A percentile compares a stretch with the other conserved stretches of the same genome.
These are phyloP conservation scores for Syndactyla subalaris DNA, from an alignment of 2,797 vertebrate genomes.

Conservation along the genomic window DNA sequence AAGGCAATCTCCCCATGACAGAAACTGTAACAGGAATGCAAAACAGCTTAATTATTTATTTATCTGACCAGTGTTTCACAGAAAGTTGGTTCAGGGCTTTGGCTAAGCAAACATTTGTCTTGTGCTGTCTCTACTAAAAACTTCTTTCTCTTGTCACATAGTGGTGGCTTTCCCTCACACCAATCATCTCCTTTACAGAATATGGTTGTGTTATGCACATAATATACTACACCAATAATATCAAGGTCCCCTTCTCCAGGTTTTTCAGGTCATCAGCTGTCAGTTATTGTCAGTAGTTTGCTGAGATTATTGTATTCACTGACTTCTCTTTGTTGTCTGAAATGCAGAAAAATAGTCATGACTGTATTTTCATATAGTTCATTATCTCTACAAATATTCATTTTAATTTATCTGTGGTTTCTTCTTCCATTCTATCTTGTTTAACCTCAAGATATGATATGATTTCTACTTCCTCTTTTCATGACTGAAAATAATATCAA, in stretches of 20 bases:
- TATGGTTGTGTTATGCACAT: neutral
- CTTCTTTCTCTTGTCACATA: neutral
- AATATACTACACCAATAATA: neutral
- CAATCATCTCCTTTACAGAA: neutral
- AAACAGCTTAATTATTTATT: neutral
- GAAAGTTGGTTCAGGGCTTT: neutral
- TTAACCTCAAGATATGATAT: neutral
- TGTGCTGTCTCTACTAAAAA: neutral
- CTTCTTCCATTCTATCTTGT: neutral
- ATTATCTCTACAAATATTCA: neutral
- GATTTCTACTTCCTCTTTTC: neutral
- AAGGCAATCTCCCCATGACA: neutral
- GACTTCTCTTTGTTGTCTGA: neutral
- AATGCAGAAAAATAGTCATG: neutral
- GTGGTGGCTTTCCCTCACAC: neutral
- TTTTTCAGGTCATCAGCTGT: neutral
- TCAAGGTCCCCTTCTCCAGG: neutral
- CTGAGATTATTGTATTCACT: neutral
- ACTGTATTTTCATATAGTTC: neutral
- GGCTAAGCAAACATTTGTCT: neutral
- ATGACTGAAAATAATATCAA: neutral
- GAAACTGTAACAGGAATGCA: neutral
- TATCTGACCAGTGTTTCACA: neutral
- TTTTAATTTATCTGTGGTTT: neutral
- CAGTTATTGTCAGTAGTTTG: neutral